Percentiles rank a stretch among this genome's conserved stretches.
Evolutionary conservation across 2,113 vertebrate species (phyloP).

Genomic region (Cochlearius cochlearius): DNA sequence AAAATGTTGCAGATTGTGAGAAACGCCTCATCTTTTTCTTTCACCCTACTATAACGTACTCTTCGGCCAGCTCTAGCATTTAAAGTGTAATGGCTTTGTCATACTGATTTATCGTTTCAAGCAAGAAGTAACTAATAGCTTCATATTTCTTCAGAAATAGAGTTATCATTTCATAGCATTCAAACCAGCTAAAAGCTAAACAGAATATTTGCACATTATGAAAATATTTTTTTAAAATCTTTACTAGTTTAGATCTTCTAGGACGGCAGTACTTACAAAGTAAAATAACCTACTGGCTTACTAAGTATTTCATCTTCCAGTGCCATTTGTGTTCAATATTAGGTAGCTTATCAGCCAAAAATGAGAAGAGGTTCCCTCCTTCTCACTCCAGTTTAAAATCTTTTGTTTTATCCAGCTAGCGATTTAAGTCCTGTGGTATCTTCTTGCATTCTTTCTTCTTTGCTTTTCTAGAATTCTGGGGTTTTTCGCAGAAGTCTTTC

Average conservation of each 20-base stretch:
- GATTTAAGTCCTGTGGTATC: background rate
- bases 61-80: background rate
- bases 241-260: background rate
- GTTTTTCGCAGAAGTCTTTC: background rate
- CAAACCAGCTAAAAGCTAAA: slow-evolving; percentile 10
- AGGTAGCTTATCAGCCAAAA: background rate
- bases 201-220: background rate
- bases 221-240: background rate
- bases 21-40: background rate
- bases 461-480: background rate
- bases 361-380: background rate
- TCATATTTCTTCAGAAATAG: background rate
- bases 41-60: background rate
- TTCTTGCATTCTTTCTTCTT: background rate
- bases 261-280: background rate
- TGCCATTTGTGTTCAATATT: background rate
- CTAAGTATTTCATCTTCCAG: background rate
- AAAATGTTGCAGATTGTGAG: background rate
- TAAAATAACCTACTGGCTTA: background rate
- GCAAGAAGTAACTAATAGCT: background rate
- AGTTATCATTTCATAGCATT: slow-evolving; percentile 4
- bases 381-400: background rate
- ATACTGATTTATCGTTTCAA: slow-evolving; percentile 12
- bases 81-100: background rate
- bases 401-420: background rate